These are phyloP conservation scores for Steinernema carpocapsae DNA, from an alignment of 2,888 invertebrate species.

Conservation along the genomic window DNA sequence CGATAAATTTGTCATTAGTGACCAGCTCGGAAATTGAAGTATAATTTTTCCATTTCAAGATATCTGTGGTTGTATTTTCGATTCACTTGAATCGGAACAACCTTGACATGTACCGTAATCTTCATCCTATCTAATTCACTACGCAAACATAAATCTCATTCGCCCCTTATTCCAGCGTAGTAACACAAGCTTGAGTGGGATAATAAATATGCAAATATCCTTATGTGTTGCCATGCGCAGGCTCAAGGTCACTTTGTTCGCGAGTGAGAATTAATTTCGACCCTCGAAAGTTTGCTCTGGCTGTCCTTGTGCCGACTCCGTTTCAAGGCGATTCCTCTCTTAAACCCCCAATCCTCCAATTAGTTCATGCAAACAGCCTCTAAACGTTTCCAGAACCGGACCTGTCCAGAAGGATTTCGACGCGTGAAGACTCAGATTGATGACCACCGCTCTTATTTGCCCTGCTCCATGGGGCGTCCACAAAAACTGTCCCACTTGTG, in stretches of 20 bases:
- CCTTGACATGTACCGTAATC: neutral
- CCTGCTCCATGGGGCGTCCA: neutral
- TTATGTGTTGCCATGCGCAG: neutral
- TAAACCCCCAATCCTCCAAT: neutral
- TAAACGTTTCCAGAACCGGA: neutral
- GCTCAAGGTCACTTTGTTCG: conserved; percentile 10
- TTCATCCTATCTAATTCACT: neutral
- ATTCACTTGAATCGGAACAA: no score
- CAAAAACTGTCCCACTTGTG: neutral
- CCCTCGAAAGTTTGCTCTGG: neutral
- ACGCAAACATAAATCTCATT: conserved; percentile 11
- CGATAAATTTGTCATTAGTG: no score
- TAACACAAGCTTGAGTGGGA: conserved; percentile 27
- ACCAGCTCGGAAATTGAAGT: no score
- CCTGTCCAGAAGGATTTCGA: conserved; percentile 4
- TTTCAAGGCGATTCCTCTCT: neutral
- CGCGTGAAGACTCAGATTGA: neutral
- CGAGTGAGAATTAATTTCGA: conserved; percentile 1
- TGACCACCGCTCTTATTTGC: conserved; percentile 5
- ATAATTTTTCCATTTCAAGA: no score
- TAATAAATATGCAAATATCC: conserved; percentile 22
- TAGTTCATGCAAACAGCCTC: no score
- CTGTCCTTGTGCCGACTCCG: neutral
- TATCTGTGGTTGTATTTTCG: no score
- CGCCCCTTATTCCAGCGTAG: neutral